These are phyloP conservation scores for Megaptera novaeangliae DNA, from an alignment of 2,113 vertebrate genomes.

Conservation along the genomic window DNA sequence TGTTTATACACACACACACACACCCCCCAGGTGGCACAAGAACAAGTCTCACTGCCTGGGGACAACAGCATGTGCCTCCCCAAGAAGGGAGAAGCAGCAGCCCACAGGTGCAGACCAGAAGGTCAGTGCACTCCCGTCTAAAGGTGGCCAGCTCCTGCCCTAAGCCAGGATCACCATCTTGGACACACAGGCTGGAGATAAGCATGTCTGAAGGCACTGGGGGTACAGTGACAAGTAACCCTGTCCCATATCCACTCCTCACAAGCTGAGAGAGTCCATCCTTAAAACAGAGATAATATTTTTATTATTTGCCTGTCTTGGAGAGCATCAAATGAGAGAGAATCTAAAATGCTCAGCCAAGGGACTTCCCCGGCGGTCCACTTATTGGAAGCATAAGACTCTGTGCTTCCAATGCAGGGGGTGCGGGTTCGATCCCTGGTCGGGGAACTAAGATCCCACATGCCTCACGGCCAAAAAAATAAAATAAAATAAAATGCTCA, in stretches of 20 bases:
- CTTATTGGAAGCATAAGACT: too few relatives aligned
- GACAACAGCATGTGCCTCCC: not conserved
- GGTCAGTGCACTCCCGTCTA: not conserved
- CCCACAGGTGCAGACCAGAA: not conserved
- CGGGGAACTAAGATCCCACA: too few relatives aligned
- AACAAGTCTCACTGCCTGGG: not conserved
- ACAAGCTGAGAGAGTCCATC: not conserved
- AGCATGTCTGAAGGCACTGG: not conserved
- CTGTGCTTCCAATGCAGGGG: too few relatives aligned
- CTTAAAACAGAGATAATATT: not conserved
- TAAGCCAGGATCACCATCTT: not conserved
- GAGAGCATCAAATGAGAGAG: not conserved
- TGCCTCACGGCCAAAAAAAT: too few relatives aligned
- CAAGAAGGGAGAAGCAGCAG: not conserved
- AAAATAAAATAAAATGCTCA: too few relatives aligned
- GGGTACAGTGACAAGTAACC: not conserved
- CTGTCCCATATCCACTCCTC: not conserved
- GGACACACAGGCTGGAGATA: not conserved
- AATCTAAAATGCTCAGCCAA: not conserved
- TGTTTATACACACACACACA: not conserved
- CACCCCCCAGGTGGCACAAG: not conserved
- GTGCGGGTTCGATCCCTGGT: too few relatives aligned
- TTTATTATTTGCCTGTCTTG: not conserved
- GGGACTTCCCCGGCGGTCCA: too few relatives aligned
- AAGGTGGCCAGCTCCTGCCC: not conserved